Base-by-base conservation (phyloP, 2,113 vertebrate species). In the Ammodytes marinus region DNA sequence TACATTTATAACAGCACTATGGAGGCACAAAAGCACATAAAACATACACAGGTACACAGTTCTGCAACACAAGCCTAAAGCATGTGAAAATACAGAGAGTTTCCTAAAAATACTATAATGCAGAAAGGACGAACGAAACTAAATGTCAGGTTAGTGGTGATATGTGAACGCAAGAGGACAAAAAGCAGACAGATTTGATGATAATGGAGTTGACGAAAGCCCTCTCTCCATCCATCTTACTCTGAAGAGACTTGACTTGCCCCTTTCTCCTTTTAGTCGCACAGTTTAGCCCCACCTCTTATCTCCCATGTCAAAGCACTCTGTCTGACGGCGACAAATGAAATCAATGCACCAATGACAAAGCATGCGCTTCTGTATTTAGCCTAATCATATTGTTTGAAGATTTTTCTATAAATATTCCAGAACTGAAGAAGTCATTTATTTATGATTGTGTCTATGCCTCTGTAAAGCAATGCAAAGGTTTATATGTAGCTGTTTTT, bases 1-100 rank as follows among this genome's bases (percentile, higher is more conserved):
- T 90, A 91, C 82, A 92, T 93, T 90, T 87, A 90, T 88, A 71
- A 82, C 74, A 63, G 79, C 17, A 75, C 70, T 69, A 60, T 72
- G 55, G 59, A 85, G 43, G 17, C 11, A 12, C 14, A 13, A 46
- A 27, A 3, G 55, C 35, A 49, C 75, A 50, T 47, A 65, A 63
- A 77, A 80, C 61, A 67, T 14, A 17, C 19, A 52, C 14, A 54
- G n/a, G 27, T 3, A 35, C 14, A 27, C 19, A 8, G 19, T 0
- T 45, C 9, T 19, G 37, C 15, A 42, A 35, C 43, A 52, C 46
- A 40, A 2, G n/a, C 37, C 6, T 9, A 53, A 17, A 47, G 19
- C 46, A 14, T 42, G n/a, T n/a, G 42, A 27, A 13, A 39, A 39
- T 39, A 39, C 15, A 37, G 6, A 57, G n/a, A 43, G 42, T 15